These are phyloP conservation scores for Troilus luridus DNA, from an alignment of 2,888 invertebrate species.

Conservation along the genomic window DNA sequence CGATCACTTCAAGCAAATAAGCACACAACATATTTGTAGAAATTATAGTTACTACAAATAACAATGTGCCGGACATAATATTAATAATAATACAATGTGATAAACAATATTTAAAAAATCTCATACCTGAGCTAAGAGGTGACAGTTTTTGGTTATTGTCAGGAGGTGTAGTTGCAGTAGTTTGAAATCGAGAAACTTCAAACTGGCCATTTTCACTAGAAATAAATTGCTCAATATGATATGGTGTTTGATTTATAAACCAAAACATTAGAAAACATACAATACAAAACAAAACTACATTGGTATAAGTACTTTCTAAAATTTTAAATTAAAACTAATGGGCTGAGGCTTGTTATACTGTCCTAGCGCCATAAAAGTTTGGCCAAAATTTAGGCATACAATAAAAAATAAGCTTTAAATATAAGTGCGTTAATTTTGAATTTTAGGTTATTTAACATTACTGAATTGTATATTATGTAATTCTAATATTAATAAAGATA, in stretches of 20 bases:
- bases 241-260: neutral
- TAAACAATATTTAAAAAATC: neutral
- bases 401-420: no score
- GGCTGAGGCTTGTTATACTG: no score
- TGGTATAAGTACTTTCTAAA: neutral
- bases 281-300: neutral
- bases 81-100: neutral
- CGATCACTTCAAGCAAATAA: no score
- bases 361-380: no score
- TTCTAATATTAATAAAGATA: neutral
- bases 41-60: neutral
- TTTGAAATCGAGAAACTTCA: slow-evolving; percentile 60
- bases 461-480: neutral
- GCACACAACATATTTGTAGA: no score
- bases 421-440: no score
- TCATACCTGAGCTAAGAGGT: slow-evolving; percentile 35
- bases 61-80: neutral
- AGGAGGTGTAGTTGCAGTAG: slow-evolving; percentile 53
- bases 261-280: neutral
- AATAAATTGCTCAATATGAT: neutral
- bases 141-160: slow-evolving; percentile 39
- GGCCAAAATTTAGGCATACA: no score
- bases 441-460: neutral
- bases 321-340: slow-evolving; percentile 42
- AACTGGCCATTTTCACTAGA: slow-evolving; percentile 61